These are phyloP conservation scores for Dreissena polymorpha DNA, from an alignment of 1,140 invertebrate species.

Conservation along the genomic window DNA sequence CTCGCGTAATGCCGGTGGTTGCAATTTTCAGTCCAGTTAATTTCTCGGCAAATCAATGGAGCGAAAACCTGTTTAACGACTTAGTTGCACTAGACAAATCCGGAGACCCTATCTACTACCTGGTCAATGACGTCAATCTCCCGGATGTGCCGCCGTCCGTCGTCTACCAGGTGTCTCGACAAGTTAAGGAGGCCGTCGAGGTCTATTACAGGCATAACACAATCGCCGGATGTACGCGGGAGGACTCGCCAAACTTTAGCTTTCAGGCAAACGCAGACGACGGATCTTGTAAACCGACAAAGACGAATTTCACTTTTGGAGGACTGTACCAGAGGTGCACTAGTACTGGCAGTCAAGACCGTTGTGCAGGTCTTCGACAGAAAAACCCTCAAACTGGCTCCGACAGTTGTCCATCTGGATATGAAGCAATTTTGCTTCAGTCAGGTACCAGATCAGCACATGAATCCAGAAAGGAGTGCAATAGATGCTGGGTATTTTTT, in stretches of 20 bases:
- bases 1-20: no score
- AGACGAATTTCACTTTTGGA: constrained; percentile 55
- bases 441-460: constrained; percentile 27
- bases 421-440: constrained; percentile 60
- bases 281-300: constrained; percentile 25
- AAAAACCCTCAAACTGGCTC: constrained; percentile 68
- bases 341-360: constrained; percentile 23
- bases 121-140: constrained; percentile 39
- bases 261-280: constrained; percentile 50
- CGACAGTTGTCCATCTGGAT: constrained; percentile 61
- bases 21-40: constrained; percentile 41
- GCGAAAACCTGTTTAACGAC: constrained; percentile 31
- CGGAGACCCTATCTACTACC: constrained; percentile 49
- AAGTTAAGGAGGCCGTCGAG: constrained; percentile 57
- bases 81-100: constrained; percentile 33
- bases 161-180: constrained; percentile 39
- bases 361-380: constrained; percentile 37
- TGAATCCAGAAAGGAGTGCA: constrained; percentile 25
- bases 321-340: constrained; percentile 67
- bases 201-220: constrained; percentile 52
- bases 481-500: constrained; percentile 32
- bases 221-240: constrained; percentile 40
- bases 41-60: constrained; percentile 59
- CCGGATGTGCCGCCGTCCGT: constrained; percentile 47
- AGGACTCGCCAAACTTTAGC: constrained; percentile 50